Evolutionary conservation across 1,140 invertebrate genomes (phyloP).

Genomic region (Dufourea novaeangliae): DNA sequence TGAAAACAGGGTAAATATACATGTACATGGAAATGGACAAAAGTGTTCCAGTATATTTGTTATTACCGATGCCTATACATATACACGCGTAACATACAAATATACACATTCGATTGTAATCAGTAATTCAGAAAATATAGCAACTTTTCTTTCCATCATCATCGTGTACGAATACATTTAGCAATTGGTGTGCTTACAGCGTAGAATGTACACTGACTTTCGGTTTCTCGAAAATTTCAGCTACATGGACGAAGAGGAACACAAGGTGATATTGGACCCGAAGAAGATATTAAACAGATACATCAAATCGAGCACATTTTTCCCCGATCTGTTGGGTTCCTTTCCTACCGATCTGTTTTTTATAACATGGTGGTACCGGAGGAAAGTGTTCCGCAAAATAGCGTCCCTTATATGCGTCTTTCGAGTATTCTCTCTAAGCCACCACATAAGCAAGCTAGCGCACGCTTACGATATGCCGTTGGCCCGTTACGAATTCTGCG

Average conservation of each 20-base stretch:
- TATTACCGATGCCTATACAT: no score
- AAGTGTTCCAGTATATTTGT: no score
- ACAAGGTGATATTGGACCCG: constrained; percentile 65
- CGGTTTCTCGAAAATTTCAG: constrained; percentile 50
- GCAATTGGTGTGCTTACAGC: no score
- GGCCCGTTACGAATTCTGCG: constrained; percentile 61
- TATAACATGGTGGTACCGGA: constrained; percentile 45
- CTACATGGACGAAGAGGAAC: constrained; percentile 67
- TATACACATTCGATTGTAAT: no score
- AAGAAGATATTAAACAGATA: constrained; percentile 67
- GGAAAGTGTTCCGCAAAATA: constrained; percentile 62
- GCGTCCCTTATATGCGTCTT: constrained; percentile 68
- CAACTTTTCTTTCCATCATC: no score
- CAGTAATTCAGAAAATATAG: no score
- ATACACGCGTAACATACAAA: no score
- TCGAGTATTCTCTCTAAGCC: constrained; percentile 67
- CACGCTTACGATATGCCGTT: constrained; percentile 51
- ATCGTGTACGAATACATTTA: no score
- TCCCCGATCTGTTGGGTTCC: constrained; percentile 72
- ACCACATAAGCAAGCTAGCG: constrained; percentile 64
- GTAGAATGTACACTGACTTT: no score
- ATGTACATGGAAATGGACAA: no score
- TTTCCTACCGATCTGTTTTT: constrained; percentile 74
- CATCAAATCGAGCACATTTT: constrained; percentile 64
- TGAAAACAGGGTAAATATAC: constrained; percentile 72